Percentiles rank a stretch among this genome's conserved stretches.
These are phyloP conservation scores for Allygus modestus DNA, from an alignment of 2,888 invertebrate genomes.

Conservation along the genomic window DNA sequence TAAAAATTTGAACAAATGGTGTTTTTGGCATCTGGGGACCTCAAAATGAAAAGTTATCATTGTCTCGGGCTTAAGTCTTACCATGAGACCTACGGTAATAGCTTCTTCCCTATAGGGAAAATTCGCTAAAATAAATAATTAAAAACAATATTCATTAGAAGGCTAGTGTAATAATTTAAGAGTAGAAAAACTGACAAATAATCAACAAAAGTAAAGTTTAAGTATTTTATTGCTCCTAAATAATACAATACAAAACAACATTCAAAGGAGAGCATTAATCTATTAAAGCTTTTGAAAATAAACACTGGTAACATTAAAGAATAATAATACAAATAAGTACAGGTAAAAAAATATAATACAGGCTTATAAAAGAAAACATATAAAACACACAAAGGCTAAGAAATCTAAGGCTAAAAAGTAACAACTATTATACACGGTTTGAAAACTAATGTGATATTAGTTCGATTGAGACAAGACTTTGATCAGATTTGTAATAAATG, in stretches of 20 bases:
- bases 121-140: too few species aligned
- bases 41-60: too few species aligned
- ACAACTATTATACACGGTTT: background rate
- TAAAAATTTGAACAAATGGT: too few species aligned
- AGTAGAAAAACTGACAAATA: too few species aligned
- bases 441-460: background rate
- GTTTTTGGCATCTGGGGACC: too few species aligned
- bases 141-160: too few species aligned
- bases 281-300: slow-evolving; percentile 43
- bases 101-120: too few species aligned
- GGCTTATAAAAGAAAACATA: background rate
- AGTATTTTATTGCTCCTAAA: slow-evolving; percentile 44
- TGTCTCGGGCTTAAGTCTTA: too few species aligned
- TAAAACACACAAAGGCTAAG: background rate
- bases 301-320: slow-evolving; percentile 47
- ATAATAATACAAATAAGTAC: slow-evolving; percentile 53
- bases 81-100: too few species aligned
- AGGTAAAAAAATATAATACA: slow-evolving; percentile 45
- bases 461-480: too few species aligned
- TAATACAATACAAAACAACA: slow-evolving; percentile 48
- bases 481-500: too few species aligned
- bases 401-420: background rate
- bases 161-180: too few species aligned
- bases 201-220: background rate
- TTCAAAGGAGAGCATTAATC: slow-evolving; percentile 9